phyloP scores from a whole-genome alignment of 2,113 vertebrate genomes.

The Entelurus aequoreus region DNA sequence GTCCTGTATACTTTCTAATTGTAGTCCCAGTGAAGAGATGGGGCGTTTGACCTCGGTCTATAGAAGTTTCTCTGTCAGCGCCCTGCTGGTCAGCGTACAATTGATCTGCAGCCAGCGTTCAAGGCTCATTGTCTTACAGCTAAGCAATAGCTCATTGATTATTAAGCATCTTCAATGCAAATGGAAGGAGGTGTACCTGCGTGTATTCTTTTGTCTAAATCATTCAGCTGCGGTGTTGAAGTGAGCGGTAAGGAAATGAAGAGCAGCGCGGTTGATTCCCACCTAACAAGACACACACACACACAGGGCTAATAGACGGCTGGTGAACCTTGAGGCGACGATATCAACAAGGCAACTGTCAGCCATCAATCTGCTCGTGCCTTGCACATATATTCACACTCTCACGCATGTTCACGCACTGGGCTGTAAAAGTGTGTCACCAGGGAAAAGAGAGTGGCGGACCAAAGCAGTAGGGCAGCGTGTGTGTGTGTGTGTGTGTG shows the following conservation, averaged over 20 bases:
- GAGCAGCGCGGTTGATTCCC: constrained; percentile 9
- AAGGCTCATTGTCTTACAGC: background rate
- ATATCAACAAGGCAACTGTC: constrained; percentile 49
- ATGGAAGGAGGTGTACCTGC: background rate
- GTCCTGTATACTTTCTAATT: background rate
- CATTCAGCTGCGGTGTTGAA: background rate
- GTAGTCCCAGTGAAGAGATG: background rate
- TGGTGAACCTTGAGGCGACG: constrained; percentile 34
- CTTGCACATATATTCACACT: background rate
- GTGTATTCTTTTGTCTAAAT: no score
- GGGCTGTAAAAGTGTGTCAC: constrained; percentile 48
- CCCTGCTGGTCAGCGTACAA: background rate
- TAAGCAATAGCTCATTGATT: background rate
- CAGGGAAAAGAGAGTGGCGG: constrained; percentile 27
- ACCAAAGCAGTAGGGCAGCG: constrained; percentile 4
- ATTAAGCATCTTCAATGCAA: background rate
- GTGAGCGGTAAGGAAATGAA: background rate
- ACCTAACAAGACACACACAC: constrained; percentile 6
- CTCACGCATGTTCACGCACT: constrained; percentile 4
- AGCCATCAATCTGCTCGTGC: constrained; percentile 13
- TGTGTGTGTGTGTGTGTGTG: constrained; percentile 14
- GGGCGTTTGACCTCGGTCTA: background rate
- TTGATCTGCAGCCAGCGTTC: background rate
- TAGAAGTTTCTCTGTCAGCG: background rate
- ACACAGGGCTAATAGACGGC: constrained; percentile 11